Evolutionary conservation across 2,797 vertebrate genomes (phyloP).

Genomic region (Fratercula arctica): DNA sequence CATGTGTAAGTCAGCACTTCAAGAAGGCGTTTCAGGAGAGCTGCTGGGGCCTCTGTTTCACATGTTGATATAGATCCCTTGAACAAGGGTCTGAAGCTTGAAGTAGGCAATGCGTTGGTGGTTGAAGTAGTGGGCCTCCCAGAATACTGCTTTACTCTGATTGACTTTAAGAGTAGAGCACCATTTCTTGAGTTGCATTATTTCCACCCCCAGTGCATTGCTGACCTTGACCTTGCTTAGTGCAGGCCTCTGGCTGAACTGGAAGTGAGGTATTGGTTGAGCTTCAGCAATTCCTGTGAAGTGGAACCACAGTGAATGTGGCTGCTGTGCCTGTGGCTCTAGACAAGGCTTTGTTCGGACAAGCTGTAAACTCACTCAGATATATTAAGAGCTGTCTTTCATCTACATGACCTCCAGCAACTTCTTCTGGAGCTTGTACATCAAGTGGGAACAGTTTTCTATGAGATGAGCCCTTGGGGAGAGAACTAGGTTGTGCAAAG

Average conservation of each 20-base stretch:
- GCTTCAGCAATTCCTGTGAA: not conserved
- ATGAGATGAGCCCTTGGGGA: not conserved
- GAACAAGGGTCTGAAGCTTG: not conserved
- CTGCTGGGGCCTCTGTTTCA: not conserved
- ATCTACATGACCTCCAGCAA: not conserved
- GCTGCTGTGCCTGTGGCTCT: not conserved
- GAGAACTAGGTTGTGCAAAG: not conserved
- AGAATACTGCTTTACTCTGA: not conserved
- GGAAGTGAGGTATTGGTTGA: not conserved
- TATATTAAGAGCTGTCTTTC: not conserved
- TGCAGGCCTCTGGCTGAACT: not conserved
- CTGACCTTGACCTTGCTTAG: not conserved
- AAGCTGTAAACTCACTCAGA: not conserved
- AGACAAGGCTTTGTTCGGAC: not conserved
- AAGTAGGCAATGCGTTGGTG: rapidly evolving
- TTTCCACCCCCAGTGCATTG: not conserved
- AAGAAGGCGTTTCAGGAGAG: not conserved
- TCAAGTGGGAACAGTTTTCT: not conserved
- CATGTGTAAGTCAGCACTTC: not conserved
- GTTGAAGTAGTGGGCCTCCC: not conserved
- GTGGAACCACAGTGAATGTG: not conserved
- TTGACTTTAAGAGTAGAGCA: not conserved
- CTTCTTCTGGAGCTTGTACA: not conserved
- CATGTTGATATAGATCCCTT: not conserved
- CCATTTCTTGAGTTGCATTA: not conserved